Evolutionary conservation across 2,113 vertebrate species (phyloP).

Genomic region (Lepus timidus): DNA sequence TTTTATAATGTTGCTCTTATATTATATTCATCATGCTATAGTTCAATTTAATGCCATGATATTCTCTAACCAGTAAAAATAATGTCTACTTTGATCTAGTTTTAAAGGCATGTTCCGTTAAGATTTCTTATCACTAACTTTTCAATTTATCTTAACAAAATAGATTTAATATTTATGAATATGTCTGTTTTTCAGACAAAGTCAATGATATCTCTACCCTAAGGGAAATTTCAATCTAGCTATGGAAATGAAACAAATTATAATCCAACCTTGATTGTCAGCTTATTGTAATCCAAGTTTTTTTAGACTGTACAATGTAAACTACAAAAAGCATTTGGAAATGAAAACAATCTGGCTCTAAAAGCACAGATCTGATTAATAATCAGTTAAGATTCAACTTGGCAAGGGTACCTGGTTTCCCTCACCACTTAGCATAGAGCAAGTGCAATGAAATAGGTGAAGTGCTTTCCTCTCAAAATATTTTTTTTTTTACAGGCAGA

Average conservation of each 20-base stretch:
- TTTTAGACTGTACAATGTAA: not conserved
- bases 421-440: not conserved
- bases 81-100: not conserved
- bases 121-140: conserved; percentile 25
- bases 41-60: conserved; percentile 19
- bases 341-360: not conserved
- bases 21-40: not conserved
- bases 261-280: not conserved
- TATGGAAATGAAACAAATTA: conserved; percentile 46
- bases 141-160: conserved; percentile 41
- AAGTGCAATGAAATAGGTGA: not conserved
- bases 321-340: conserved; percentile 7
- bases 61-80: not conserved
- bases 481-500: not conserved
- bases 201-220: conserved; percentile 9
- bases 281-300: not conserved
- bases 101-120: conserved; percentile 38
- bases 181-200: not conserved
- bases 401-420: not conserved
- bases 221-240: conserved; percentile 36
- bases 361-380: not conserved
- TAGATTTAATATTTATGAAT: not conserved
- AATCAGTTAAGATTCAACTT: not conserved
- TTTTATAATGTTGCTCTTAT: conserved; percentile 22
- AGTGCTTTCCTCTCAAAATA: not conserved